phyloP scores from a whole-genome alignment of 2,888 invertebrate species.

The Trissonchulus latispiculum region DNA sequence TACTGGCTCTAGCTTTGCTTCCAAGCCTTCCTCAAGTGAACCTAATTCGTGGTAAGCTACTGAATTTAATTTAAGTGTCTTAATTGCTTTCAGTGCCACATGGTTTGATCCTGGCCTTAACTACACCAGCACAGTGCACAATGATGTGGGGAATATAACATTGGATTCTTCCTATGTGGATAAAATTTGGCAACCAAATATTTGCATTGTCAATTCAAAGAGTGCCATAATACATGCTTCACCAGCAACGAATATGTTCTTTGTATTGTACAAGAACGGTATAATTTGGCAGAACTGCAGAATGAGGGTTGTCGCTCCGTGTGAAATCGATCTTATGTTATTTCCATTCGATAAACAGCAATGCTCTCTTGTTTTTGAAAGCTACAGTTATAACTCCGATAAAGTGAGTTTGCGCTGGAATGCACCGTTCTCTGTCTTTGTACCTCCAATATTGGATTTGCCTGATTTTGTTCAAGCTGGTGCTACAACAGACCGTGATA shows the following conservation, averaged over 20 bases:
- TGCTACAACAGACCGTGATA: too few relatives aligned
- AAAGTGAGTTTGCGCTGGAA: too few relatives aligned
- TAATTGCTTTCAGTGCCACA: neutral
- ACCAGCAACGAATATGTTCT: neutral
- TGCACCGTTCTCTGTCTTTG: too few relatives aligned
- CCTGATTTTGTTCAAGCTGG: too few relatives aligned
- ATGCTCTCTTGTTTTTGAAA: conserved; percentile 2
- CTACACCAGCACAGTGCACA: neutral
- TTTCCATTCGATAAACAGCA: conserved; percentile 1
- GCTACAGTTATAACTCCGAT: conserved; percentile 7
- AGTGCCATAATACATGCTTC: neutral
- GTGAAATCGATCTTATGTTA: neutral
- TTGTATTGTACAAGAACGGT: neutral
- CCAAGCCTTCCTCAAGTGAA: too few relatives aligned
- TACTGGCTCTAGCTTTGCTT: too few relatives aligned
- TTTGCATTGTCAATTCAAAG: conserved; percentile 17
- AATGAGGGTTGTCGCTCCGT: neutral
- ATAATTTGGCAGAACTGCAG: neutral
- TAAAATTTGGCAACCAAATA: conserved; percentile 11
- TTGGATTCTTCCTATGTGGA: conserved; percentile 22
- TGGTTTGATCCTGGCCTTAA: neutral
- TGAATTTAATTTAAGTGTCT: too few relatives aligned
- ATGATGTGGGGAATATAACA: neutral
- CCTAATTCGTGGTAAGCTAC: too few relatives aligned
- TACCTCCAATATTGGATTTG: too few relatives aligned